Evolutionary conservation across 2,113 vertebrate genomes (phyloP), one percentile per base, ranked within the genome.

Genomic region (Leptodactylus fuscus): DNA sequence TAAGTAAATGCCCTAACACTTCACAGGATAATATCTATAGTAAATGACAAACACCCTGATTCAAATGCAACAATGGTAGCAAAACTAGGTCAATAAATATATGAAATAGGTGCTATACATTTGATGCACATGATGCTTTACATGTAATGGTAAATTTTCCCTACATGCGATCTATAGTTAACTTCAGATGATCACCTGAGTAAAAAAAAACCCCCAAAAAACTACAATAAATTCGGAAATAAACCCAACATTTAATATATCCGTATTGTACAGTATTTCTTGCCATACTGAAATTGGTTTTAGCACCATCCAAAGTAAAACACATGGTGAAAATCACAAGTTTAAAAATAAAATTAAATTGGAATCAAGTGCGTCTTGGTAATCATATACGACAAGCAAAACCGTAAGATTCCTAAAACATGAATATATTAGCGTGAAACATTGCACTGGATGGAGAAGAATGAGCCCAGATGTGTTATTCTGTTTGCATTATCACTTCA

Each of bases 401-500:
- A 65, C 36, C 78, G 16, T 41, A 34, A 81, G 24, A 81, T 81
- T 81, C 58, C 78, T 65, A 65, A 65, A 65, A 81, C 78, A 65
- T 81, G 78, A 67, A 81, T 81, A 67, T 65, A 67, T 67, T 65
- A 65, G 9, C 4, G 5, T 16, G 38, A 44, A 81, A 65, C 58
- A 81, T 81, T 46, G 27, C 55, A 48, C 58, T 81, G 24, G 55
- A 81, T 46, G 22, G 78, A 81, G 78, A 44, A 65, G 58, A 81
- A 81, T 48, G 46, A 51, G 62, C 65, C 67, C 67, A 81, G 80
- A 71, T 70, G 81, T 82, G 81, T 82, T 51, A 82, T 82, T 82
- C 81, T 71, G 67, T 82, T 82, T 82, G 65, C 48, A 71, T 51
- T 71, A 82, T 67, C 75, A 85, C 74, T 78, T 85, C 58, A 85